Evolutionary conservation across 2,113 vertebrate genomes (phyloP).

Genomic region (Rattus norvegicus): GRCr8 NC_086024.1:77181001-77181500

Average conservation of each 20-base stretch:
- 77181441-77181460: neutral
- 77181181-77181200: neutral
- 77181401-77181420: neutral
- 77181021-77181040: slow-evolving; percentile 23
- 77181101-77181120: neutral
- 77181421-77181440: neutral
- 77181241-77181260: neutral
- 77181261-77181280: neutral
- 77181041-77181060: neutral
- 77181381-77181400: neutral
- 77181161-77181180: slow-evolving; percentile 17
- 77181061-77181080: slow-evolving; percentile 44
- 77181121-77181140: slow-evolving; percentile 51
- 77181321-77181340: neutral
- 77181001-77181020: slow-evolving; percentile 2
- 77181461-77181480: neutral
- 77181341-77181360: neutral
- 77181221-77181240: neutral
- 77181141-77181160: neutral
- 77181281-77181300: neutral
- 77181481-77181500: neutral
- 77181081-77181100: neutral
- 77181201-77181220: neutral
- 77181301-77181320: neutral
- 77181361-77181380: slow-evolving; percentile 31